phyloP scores from a whole-genome alignment of 1,140 invertebrate genomes.

The Drosophila insularis region DNA sequence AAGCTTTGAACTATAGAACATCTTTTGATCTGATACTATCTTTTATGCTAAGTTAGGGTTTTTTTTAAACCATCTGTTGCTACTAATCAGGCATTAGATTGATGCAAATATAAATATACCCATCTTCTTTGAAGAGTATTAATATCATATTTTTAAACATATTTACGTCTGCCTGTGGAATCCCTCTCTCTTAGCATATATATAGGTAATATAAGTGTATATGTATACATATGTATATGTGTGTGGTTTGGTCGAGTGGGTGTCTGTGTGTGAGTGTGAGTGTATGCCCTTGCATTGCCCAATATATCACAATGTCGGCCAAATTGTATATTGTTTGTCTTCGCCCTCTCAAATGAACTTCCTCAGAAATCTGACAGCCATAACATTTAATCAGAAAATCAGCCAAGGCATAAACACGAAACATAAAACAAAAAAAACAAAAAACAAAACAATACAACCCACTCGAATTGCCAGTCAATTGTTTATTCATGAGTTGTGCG shows the following conservation, averaged over 20 bases:
- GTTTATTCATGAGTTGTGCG: conserved; percentile 27
- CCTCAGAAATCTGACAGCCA: conserved; percentile 37
- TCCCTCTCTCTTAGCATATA: conserved; percentile 54
- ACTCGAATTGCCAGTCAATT: conserved; percentile 33
- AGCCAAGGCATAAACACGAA: conserved; percentile 3
- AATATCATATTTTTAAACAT: conserved; percentile 64
- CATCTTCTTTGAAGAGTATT: not conserved
- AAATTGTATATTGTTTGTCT: conserved; percentile 28
- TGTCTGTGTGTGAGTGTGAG: not conserved
- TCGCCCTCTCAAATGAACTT: conserved; percentile 43
- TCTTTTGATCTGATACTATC: no score
- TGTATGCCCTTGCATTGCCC: conserved; percentile 4
- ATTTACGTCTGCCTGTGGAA: conserved; percentile 44
- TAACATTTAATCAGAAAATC: conserved; percentile 35
- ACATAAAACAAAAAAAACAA: conserved; percentile 1
- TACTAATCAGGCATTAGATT: no score
- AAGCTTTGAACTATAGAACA: no score
- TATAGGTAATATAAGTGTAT: conserved; percentile 7
- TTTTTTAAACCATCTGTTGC: no score
- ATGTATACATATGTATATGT: conserved; percentile 2
- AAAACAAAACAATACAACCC: not conserved
- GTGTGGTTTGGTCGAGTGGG: not conserved
- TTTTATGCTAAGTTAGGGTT: no score
- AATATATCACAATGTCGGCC: not conserved
- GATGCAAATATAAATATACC: not conserved